phyloP scores from a whole-genome alignment of 2,888 invertebrate genomes.

The Cantharis nigra region DNA sequence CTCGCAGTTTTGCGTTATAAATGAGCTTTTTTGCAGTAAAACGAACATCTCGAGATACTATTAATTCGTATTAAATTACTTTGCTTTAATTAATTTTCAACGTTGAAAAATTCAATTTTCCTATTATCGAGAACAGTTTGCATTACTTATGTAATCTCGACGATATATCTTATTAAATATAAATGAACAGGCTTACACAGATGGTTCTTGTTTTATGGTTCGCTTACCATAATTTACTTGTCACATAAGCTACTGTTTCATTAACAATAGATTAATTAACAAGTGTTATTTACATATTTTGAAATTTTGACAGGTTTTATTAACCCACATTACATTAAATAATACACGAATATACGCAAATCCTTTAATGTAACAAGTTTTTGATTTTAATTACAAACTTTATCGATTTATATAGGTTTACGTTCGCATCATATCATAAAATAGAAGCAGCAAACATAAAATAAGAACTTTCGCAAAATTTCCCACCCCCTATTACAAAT shows the following conservation, averaged over 20 bases:
- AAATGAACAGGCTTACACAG: slow-evolving; percentile 9
- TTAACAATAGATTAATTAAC: slow-evolving; percentile 17
- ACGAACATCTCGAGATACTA: slow-evolving; percentile 25
- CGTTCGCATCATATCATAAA: too few species aligned
- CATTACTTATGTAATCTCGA: background rate
- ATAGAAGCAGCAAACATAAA: too few species aligned
- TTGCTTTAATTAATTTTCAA: slow-evolving; percentile 36
- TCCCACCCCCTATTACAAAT: too few species aligned
- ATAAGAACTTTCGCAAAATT: too few species aligned
- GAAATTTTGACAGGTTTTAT: slow-evolving; percentile 20
- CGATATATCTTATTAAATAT: background rate
- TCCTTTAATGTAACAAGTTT: background rate
- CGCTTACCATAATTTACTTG: slow-evolving; percentile 13
- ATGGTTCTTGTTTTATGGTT: slow-evolving; percentile 25
- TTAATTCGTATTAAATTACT: slow-evolving; percentile 37
- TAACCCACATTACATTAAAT: slow-evolving; percentile 15
- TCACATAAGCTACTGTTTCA: slow-evolving; percentile 17
- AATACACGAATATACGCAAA: background rate
- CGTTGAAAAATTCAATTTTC: slow-evolving; percentile 29
- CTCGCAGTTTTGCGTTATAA: slow-evolving; percentile 34
- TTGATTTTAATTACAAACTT: background rate
- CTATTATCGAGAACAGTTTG: background rate
- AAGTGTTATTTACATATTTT: slow-evolving; percentile 18
- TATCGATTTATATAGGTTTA: background rate
- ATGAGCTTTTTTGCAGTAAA: slow-evolving; percentile 27